Evolutionary conservation across 2,113 vertebrate genomes (phyloP).

Genomic region (Caranx melampygus): DNA sequence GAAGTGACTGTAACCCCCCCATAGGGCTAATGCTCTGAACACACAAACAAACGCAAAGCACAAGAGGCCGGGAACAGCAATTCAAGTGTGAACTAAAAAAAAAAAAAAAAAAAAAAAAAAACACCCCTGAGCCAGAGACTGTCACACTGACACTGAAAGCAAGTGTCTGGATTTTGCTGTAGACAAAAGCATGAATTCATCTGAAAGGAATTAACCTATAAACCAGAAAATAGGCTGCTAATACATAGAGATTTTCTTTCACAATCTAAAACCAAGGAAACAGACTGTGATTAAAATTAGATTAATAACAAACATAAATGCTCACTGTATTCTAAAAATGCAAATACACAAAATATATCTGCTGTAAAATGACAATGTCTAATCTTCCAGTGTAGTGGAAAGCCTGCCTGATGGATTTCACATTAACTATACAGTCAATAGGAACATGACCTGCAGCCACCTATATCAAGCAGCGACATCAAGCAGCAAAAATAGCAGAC

Average conservation of each 20-base stretch:
- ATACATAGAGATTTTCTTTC: background rate
- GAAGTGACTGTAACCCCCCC: constrained; percentile 60
- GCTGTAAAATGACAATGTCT: background rate
- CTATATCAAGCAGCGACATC: background rate
- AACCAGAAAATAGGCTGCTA: background rate
- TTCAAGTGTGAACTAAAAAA: constrained; percentile 53
- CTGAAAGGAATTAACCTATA: constrained; percentile 15
- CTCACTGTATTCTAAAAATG: background rate
- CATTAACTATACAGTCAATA: constrained; percentile 1
- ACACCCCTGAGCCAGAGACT: constrained; percentile 37
- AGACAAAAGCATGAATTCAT: constrained; percentile 28
- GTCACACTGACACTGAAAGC: constrained; percentile 34
- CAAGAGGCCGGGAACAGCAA: constrained; percentile 39
- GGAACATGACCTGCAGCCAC: constrained; percentile 1
- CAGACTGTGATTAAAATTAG: background rate
- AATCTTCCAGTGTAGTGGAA: background rate
- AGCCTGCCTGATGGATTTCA: constrained; percentile 19
- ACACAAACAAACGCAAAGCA: constrained; percentile 46
- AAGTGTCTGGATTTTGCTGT: constrained; percentile 16
- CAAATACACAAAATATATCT: background rate
- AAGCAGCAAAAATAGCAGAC: constrained; percentile 6
- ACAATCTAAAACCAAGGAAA: background rate
- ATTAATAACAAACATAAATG: constrained; percentile 4
- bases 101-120: background rate
- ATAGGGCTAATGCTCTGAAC: constrained; percentile 47